phyloP scores from a whole-genome alignment of 1,140 invertebrate species.

The Megalopta genalis region DNA sequence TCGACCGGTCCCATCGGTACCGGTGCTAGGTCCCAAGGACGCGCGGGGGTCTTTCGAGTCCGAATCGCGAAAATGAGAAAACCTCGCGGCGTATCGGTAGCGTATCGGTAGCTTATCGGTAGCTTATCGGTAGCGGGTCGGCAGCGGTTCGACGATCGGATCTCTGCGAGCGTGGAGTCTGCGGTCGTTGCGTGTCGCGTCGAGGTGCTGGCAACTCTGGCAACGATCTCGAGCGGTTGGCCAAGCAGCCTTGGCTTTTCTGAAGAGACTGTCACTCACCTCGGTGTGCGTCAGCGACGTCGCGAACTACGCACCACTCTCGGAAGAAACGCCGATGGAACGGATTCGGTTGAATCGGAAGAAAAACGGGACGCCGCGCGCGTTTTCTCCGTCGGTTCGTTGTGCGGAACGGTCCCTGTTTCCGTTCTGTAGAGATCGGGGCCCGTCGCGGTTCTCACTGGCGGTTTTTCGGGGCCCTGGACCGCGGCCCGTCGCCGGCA shows the following conservation, averaged over 20 bases:
- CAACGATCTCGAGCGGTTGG: slow-evolving; percentile 10
- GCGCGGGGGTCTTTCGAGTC: too few relatives aligned
- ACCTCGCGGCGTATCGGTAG: too few relatives aligned
- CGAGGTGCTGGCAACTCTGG: slow-evolving; percentile 30
- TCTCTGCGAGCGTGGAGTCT: background rate
- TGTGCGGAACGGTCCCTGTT: too few relatives aligned
- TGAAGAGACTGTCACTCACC: slow-evolving; percentile 62
- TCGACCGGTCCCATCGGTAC: too few relatives aligned
- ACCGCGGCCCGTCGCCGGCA: background rate
- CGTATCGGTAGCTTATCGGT: too few relatives aligned
- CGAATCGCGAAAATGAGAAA: too few relatives aligned
- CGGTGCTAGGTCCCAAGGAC: too few relatives aligned
- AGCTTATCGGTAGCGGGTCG: too few relatives aligned
- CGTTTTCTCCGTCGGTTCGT: too few relatives aligned
- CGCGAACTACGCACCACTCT: slow-evolving; percentile 60
- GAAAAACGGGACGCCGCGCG: background rate
- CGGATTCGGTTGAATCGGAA: background rate
- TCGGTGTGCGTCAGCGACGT: slow-evolving; percentile 59
- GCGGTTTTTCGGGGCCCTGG: background rate
- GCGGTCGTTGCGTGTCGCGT: background rate
- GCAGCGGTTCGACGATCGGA: background rate
- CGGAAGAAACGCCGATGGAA: background rate
- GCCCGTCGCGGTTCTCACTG: too few relatives aligned
- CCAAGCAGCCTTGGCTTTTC: slow-evolving; percentile 47
- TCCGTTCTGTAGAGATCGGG: too few relatives aligned